Conservation (phyloP, 92 coral and sea anemone genomes). For the Micromussa lordhowensis region DNA sequence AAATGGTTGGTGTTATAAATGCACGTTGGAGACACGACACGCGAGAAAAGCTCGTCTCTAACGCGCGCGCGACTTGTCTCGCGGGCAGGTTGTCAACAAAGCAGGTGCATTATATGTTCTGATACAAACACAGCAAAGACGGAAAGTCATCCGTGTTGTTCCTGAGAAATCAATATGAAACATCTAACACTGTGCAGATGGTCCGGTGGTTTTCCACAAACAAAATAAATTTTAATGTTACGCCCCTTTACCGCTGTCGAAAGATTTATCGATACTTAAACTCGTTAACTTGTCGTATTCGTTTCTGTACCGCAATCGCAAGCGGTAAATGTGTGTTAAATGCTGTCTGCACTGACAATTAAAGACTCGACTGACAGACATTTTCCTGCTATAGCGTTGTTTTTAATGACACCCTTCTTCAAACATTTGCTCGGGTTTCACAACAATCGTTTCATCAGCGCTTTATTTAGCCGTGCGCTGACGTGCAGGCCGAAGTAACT, state of each 20-base stretch:
- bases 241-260: background rate
- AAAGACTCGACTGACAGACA: background rate
- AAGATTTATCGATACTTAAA: background rate
- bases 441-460: constrained; percentile 6
- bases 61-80: background rate
- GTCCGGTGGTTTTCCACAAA: background rate
- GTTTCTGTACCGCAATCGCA: background rate
- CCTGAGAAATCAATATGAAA: background rate
- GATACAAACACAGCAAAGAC: background rate
- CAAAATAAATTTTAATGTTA: constrained; percentile 11
- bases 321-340: background rate
- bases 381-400: background rate
- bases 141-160: background rate
- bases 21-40: background rate
- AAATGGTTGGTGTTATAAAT: background rate
- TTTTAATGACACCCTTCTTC: constrained; percentile 25
- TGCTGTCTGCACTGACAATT: background rate
- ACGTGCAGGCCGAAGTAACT: background rate
- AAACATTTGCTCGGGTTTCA: constrained; percentile 27
- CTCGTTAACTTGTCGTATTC: background rate
- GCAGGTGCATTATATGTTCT: background rate
- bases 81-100: background rate
- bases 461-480: too few species aligned
- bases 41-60: background rate
- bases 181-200: background rate